Percentiles rank a stretch among this genome's conserved stretches.
phyloP scores from a whole-genome alignment of 2,888 invertebrate genomes.

The Oscheius sp. region DNA sequence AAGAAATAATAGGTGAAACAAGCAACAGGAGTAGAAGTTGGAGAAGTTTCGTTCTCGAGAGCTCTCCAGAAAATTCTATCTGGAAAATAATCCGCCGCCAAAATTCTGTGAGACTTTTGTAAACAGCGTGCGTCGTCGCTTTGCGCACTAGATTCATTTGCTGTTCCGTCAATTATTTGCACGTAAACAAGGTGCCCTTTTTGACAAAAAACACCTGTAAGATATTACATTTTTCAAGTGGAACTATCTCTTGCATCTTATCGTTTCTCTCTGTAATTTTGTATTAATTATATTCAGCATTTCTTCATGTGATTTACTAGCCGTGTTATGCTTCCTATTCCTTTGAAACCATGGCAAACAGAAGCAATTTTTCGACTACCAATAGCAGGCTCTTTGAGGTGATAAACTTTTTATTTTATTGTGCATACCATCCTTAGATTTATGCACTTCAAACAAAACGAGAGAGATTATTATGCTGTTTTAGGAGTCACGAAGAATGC shows the following conservation, averaged over 20 bases:
- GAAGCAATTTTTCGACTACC: neutral
- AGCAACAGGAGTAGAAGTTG: too few species aligned
- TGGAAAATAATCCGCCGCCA: too few species aligned
- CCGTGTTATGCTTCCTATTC: slow-evolving; percentile 3
- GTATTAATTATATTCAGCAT: neutral
- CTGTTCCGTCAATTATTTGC: too few species aligned
- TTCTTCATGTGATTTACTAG: neutral
- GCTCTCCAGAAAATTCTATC: too few species aligned
- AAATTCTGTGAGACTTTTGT: neutral
- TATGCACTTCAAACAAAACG: neutral
- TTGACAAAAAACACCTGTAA: too few species aligned
- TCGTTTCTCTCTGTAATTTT: too few species aligned
- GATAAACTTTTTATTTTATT: neutral
- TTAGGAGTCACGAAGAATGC: slow-evolving; percentile 61
- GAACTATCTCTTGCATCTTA: too few species aligned
- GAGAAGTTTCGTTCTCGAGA: too few species aligned
- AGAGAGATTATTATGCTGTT: slow-evolving; percentile 50
- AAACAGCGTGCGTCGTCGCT: neutral
- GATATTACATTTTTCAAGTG: too few species aligned
- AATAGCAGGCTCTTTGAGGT: neutral
- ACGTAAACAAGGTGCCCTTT: too few species aligned
- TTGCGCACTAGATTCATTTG: too few species aligned
- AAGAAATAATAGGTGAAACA: too few species aligned
- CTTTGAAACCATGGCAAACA: slow-evolving; percentile 8
- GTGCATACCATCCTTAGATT: neutral